Conservation (phyloP, 53 echinoderm and acorn worm genomes). For the Crossaster papposus region DNA sequence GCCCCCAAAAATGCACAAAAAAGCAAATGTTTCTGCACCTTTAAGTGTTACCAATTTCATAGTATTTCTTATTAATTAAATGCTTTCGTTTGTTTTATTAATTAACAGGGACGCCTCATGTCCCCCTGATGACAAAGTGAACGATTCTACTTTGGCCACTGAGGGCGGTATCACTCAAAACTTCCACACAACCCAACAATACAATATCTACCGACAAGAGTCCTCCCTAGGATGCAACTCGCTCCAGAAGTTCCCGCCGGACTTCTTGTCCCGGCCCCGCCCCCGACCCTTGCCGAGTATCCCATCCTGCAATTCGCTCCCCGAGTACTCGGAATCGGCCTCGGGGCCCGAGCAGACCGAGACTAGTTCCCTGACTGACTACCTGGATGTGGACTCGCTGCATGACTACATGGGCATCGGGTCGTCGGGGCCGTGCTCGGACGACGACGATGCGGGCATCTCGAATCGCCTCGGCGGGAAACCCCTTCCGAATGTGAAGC, state of each 20-base stretch:
- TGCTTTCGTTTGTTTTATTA: not conserved
- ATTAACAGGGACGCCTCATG: conserved; percentile 63
- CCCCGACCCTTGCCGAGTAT: not conserved
- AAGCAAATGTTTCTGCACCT: too few species aligned
- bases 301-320: conserved; percentile 37
- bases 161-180: conserved; percentile 21
- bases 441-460: conserved; percentile 12
- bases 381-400: conserved; percentile 45
- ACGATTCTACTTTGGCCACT: not conserved
- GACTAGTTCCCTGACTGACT: conserved; percentile 46
- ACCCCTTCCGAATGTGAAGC: conserved; percentile 9
- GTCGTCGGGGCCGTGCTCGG: conserved; percentile 40
- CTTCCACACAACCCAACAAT: conserved; percentile 32
- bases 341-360: conserved; percentile 54
- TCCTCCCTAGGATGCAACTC: not conserved
- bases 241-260: not conserved
- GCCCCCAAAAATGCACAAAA: too few species aligned
- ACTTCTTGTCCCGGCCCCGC: conserved; percentile 11
- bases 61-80: not conserved
- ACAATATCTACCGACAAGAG: conserved; percentile 22
- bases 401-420: conserved; percentile 60
- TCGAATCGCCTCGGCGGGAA: not conserved
- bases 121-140: conserved; percentile 53
- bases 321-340: conserved; percentile 47
- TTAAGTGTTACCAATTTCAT: not conserved